Percentiles rank a stretch among this genome's conserved stretches.
Evolutionary conservation across 2,888 invertebrate genomes (phyloP).

Genomic region (Terebella lapidaria): DNA sequence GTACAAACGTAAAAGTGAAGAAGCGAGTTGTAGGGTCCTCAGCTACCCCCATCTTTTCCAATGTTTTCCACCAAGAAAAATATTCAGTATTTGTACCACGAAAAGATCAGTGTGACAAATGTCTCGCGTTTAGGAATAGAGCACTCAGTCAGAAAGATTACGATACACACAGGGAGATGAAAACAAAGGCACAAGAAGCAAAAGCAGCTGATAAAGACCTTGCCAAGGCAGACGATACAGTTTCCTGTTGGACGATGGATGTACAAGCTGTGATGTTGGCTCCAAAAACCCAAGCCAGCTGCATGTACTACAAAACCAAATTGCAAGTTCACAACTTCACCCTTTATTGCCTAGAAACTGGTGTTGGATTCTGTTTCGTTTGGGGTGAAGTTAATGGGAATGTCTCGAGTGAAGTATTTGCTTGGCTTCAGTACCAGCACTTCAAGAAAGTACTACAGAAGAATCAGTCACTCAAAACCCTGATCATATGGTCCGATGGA

Average conservation of each 20-base stretch:
- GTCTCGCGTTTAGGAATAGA: not conserved
- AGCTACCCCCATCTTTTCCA: not conserved
- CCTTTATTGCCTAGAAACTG: not conserved
- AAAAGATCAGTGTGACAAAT: not conserved
- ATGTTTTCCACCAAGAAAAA: not conserved
- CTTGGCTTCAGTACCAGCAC: too few relatives aligned
- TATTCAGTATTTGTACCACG: not conserved
- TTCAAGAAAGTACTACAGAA: too few relatives aligned
- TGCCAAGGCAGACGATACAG: not conserved
- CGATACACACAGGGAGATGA: not conserved
- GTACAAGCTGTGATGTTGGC: slow-evolving; percentile 9
- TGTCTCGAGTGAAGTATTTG: too few relatives aligned
- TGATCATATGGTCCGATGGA: too few relatives aligned
- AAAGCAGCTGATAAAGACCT: not conserved
- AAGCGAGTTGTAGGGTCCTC: too few relatives aligned
- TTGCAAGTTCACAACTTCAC: slow-evolving; percentile 12
- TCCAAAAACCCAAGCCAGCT: slow-evolving; percentile 7
- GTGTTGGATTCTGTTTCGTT: too few relatives aligned
- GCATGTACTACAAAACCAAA: slow-evolving; percentile 11
- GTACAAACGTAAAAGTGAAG: too few relatives aligned
- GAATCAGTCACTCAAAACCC: too few relatives aligned
- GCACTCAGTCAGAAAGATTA: not conserved
- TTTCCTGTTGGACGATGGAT: slow-evolving; percentile 6
- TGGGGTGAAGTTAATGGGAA: too few relatives aligned
- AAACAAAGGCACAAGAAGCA: not conserved